Evolutionary conservation across 2,888 invertebrate species (phyloP).

Genomic region (Phania funesta): DNA sequence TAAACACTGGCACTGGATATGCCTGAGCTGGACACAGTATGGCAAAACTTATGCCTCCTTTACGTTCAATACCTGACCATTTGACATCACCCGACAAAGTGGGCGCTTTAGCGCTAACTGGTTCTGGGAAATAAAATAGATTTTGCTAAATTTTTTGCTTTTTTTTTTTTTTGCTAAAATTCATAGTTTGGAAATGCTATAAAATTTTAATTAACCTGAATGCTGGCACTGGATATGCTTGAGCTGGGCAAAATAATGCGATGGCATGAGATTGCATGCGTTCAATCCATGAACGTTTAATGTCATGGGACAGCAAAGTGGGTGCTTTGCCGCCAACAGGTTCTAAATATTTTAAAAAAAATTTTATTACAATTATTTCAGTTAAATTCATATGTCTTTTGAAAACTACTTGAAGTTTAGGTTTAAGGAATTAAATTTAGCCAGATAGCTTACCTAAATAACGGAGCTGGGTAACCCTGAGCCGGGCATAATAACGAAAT

Average conservation of each 20-base stretch:
- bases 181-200: not conserved
- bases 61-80: conserved; percentile 83
- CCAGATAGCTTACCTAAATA: conserved; percentile 83
- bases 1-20: conserved; percentile 85
- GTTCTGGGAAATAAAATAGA: conserved; percentile 80
- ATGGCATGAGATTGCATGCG: conserved; percentile 84
- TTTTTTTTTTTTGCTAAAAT: no score
- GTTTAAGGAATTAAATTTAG: not conserved
- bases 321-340: conserved; percentile 81
- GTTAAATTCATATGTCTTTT: not conserved
- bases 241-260: conserved; percentile 88
- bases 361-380: not conserved
- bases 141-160: not conserved
- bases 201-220: conserved; percentile 81
- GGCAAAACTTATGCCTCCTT: conserved; percentile 77
- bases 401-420: conserved; percentile 46
- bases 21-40: conserved; percentile 89
- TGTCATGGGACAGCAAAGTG: conserved; percentile 81
- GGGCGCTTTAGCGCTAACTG: conserved; percentile 87
- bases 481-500: conserved; percentile 85
- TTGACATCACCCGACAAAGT: conserved; percentile 86
- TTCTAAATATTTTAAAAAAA: conserved; percentile 63
- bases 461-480: conserved; percentile 88
- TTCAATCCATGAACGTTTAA: conserved; percentile 82
- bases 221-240: conserved; percentile 87